phyloP scores from a whole-genome alignment of 2,888 invertebrate species.

The Trichacis sp. region DNA sequence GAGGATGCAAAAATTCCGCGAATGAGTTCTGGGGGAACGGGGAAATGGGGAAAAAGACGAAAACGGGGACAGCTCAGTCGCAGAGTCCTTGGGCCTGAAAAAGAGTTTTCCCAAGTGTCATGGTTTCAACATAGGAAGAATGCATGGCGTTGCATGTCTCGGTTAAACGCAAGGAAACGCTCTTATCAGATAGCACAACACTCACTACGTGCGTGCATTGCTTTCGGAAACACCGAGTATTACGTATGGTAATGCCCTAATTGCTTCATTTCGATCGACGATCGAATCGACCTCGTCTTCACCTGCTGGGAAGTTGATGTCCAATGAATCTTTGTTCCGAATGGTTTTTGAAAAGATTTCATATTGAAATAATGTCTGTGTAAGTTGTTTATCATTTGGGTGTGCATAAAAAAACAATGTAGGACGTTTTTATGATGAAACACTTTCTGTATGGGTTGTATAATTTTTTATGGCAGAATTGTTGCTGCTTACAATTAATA shows the following conservation, averaged over 20 bases:
- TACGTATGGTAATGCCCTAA: constrained; percentile 62
- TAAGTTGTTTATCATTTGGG: no score
- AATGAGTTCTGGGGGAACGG: background rate
- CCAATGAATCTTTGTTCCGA: no score
- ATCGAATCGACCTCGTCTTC: no score
- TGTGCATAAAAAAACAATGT: no score
- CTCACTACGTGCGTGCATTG: constrained; percentile 53
- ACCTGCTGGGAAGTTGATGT: no score
- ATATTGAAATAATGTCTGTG: no score
- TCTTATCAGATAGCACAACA: constrained; percentile 56
- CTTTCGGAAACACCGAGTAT: constrained; percentile 57
- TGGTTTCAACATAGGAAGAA: constrained; percentile 51
- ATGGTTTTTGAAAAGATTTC: no score
- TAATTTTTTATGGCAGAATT: no score
- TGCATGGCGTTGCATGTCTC: constrained; percentile 52
- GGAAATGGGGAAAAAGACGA: constrained; percentile 8
- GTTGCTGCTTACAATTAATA: no score
- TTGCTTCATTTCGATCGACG: constrained; percentile 58
- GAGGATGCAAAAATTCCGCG: constrained; percentile 38
- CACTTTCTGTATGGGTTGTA: no score
- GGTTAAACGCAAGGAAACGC: constrained; percentile 55
- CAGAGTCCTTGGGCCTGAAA: constrained; percentile 41
- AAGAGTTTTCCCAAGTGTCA: constrained; percentile 39
- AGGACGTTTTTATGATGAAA: no score
- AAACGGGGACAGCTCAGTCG: no score